Evolutionary conservation across 2,113 vertebrate genomes (phyloP), one percentile per base, ranked within the genome.

Genomic region (Passer domesticus): DNA sequence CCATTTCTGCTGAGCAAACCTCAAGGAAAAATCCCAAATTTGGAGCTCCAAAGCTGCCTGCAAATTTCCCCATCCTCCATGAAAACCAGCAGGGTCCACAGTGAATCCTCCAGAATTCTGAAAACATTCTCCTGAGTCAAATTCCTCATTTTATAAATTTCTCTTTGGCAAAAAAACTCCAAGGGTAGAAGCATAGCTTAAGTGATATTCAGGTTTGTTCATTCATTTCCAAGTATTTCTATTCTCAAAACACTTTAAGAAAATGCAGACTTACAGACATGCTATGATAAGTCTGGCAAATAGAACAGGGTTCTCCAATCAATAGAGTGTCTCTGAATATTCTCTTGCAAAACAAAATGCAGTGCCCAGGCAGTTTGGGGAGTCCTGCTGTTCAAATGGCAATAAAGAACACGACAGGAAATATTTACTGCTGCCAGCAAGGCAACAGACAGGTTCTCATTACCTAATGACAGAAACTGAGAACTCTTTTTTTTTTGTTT

Each of bases 381-480:
- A 95, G 70, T 8, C 49, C 39, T 88, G 87, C 50, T 70, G 67
- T 47, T 86, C 33, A 66, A 85, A 52, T 13, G 59, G 75, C 70
- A 95, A 58, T 67, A 74, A 73, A 50, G 44, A 91, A 70, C 63
- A 62, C 5, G 14, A 63, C 60, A 86, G 85, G 75, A 86, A 81
- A 63, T 81, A 91, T 83, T 92, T 77, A 62, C 63, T 78, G 85
- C 76, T 88, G 68, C 78, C 75, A 95, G 89, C 67, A 70, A 72
- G 77, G 79, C 82, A 91, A 50, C 50, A 87, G 52, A 47, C 63
- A 78, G 2, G 33, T 53, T 73, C 49, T 88, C 63, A 80, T 63
- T 67, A 60, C 52, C 63, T 60, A 37, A 68, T 12, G 41, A 52
- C 83, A 80, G 22, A 79, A 80, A 92, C 20, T 5, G 43, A 73